Evolutionary conservation across 2,113 vertebrate species (phyloP).

Genomic region (Alethe diademata): DNA sequence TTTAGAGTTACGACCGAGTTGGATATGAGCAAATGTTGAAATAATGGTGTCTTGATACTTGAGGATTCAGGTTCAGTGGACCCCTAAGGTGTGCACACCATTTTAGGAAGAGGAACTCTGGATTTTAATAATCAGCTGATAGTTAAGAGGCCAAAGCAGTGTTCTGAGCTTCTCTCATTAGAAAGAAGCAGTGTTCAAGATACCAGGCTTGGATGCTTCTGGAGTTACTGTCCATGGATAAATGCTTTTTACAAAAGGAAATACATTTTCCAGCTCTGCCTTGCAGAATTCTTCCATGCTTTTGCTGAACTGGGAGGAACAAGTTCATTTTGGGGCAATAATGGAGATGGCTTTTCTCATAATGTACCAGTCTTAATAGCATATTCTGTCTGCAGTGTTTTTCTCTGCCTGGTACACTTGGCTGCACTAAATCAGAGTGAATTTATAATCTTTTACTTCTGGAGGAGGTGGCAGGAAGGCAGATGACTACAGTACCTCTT

Average conservation of each 20-base stretch:
- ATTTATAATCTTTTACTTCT: constrained; percentile 49
- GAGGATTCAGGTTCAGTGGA: not conserved
- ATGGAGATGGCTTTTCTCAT: not conserved
- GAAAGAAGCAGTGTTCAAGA: not conserved
- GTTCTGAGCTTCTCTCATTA: not conserved
- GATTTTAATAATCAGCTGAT: not conserved
- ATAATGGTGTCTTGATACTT: not conserved
- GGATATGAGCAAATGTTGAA: not conserved
- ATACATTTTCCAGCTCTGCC: not conserved
- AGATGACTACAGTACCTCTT: constrained; percentile 61
- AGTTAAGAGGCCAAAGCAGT: not conserved
- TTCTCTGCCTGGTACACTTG: constrained; percentile 27
- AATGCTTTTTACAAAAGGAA: not conserved
- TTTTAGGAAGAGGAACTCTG: not conserved
- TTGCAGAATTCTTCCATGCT: not conserved
- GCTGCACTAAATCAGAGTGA: constrained; percentile 22
- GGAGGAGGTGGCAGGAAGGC: constrained; percentile 36
- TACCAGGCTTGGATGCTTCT: not conserved
- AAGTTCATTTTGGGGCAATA: not conserved
- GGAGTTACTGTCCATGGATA: not conserved
- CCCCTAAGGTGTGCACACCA: not conserved
- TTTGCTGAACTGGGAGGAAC: not conserved
- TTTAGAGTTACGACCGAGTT: not conserved
- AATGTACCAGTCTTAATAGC: not conserved
- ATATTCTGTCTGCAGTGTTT: constrained; percentile 15